Percentiles rank a stretch among this genome's conserved stretches.
Conservation (phyloP, 1,140 invertebrate genomes). For the Drosophila cardini region DNA sequence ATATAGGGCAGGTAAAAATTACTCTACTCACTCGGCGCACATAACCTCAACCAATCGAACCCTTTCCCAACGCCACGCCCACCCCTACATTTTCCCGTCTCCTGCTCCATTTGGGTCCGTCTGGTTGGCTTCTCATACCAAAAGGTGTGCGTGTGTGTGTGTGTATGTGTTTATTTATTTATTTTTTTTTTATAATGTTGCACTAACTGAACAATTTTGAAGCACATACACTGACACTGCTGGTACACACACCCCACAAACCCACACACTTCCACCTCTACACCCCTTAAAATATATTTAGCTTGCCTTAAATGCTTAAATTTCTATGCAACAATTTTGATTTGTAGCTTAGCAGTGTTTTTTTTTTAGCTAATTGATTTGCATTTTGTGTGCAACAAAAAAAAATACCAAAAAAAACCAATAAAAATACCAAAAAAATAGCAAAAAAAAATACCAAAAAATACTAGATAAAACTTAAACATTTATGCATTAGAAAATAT, state of each 20-base stretch:
- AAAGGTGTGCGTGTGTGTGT: conserved; percentile 2
- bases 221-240: conserved; percentile 1
- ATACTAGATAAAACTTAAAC: too few species aligned
- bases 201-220: conserved; percentile 33
- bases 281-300: not conserved
- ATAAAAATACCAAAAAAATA: not conserved
- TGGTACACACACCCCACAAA: not conserved
- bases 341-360: conserved; percentile 24
- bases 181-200: conserved; percentile 13
- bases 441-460: too few species aligned
- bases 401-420: not conserved
- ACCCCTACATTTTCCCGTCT: not conserved
- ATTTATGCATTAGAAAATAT: too few species aligned
- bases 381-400: conserved; percentile 8
- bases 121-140: not conserved
- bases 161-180: not conserved
- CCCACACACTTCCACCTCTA: not conserved
- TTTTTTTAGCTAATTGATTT: not conserved
- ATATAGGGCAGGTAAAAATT: conserved; percentile 49
- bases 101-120: conserved; percentile 5
- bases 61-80: too few species aligned
- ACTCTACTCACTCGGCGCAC: conserved; percentile 9
- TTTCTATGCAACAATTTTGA: conserved; percentile 4
- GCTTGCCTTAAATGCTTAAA: conserved; percentile 38
- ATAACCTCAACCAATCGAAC: conserved; percentile 4